These are phyloP conservation scores for Orcinus orca DNA, from an alignment of 2,113 vertebrate genomes.

Conservation along the genomic window DNA sequence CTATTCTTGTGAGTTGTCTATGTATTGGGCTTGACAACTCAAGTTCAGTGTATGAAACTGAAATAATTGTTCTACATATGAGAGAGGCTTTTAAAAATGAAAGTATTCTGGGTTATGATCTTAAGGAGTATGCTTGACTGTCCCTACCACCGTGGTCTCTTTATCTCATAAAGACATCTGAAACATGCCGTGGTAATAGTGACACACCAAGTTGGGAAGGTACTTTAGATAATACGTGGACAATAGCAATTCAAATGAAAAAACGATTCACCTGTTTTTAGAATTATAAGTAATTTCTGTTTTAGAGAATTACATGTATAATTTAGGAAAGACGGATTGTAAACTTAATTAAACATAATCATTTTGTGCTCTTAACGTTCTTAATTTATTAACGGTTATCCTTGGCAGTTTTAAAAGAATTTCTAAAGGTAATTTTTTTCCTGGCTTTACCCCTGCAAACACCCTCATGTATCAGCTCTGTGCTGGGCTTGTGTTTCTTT, in stretches of 20 bases:
- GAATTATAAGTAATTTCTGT: neutral
- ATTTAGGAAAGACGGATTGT: neutral
- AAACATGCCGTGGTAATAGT: slow-evolving; percentile 26
- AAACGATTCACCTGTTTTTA: neutral
- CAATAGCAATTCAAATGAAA: neutral
- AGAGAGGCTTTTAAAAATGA: slow-evolving; percentile 44
- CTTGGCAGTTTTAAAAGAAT: neutral
- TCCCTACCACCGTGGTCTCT: slow-evolving; percentile 9
- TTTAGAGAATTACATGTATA: neutral
- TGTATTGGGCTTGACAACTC: slow-evolving; percentile 57
- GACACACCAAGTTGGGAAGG: neutral
- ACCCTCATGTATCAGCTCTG: neutral
- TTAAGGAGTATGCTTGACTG: slow-evolving; percentile 47
- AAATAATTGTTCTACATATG: slow-evolving; percentile 52
- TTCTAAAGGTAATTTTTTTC: neutral
- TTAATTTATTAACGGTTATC: neutral
- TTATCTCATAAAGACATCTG: slow-evolving; percentile 4
- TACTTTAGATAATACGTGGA: neutral
- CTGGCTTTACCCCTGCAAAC: neutral
- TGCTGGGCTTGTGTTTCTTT: neutral
- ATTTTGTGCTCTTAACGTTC: no score
- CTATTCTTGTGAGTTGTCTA: slow-evolving; percentile 65
- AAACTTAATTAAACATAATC: neutral
- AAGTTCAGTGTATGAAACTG: slow-evolving; percentile 57
- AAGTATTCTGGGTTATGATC: slow-evolving; percentile 52